phyloP scores from a whole-genome alignment of 2,113 vertebrate genomes.

The Gobiocypris rarus region DNA sequence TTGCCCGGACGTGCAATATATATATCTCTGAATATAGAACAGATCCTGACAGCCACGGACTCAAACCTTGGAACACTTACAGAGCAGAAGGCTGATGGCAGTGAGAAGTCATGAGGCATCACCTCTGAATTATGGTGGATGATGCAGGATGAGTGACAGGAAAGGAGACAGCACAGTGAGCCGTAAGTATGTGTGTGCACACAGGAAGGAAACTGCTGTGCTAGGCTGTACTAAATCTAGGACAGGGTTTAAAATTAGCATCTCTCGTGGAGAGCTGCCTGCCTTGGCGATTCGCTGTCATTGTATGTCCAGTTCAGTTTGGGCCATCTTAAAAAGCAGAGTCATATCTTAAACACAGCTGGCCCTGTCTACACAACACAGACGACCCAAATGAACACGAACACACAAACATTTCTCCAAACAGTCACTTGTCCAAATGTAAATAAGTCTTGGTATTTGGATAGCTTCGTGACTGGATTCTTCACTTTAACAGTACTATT shows the following conservation, averaged over 20 bases:
- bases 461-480: constrained; percentile 8
- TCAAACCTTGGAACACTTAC: constrained; percentile 70
- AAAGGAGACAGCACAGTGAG: constrained; percentile 70
- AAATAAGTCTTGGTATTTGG: constrained; percentile 14
- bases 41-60: constrained; percentile 6
- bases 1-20: not conserved
- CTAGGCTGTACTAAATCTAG: constrained; percentile 69
- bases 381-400: constrained; percentile 32
- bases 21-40: not conserved
- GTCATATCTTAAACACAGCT: constrained; percentile 27
- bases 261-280: constrained; percentile 53
- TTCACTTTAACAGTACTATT: not conserved
- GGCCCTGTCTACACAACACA: constrained; percentile 35
- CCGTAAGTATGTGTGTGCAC: constrained; percentile 34
- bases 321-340: constrained; percentile 38
- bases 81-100: constrained; percentile 79
- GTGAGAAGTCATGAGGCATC: constrained; percentile 77
- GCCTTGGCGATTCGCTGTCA: constrained; percentile 46
- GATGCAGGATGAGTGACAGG: constrained; percentile 75
- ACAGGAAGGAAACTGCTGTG: constrained; percentile 69
- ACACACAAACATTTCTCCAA: constrained; percentile 44
- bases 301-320: constrained; percentile 43
- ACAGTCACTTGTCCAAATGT: constrained; percentile 7
- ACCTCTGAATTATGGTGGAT: constrained; percentile 71
- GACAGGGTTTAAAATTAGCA: constrained; percentile 70